Base-by-base conservation (phyloP, 1,140 invertebrate genomes). In the Pectinophora gossypiella region DNA sequence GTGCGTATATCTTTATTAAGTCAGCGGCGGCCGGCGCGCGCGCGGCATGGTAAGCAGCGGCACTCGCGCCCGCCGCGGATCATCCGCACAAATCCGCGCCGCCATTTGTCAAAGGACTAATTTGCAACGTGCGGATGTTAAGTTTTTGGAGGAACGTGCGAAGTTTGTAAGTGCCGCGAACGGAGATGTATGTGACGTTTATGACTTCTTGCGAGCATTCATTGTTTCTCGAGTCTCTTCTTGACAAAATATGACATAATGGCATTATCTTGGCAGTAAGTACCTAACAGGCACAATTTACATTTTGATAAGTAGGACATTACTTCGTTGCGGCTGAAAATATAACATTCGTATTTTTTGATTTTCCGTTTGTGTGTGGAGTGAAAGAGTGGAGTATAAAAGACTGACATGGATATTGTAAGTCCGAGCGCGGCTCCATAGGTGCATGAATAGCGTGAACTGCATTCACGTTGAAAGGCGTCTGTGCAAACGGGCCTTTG, bases 1-100 rank as follows among this genome's bases (percentile, higher is more conserved):
- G 36, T 18, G 36, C 36, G 36, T 40, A 40, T 18, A 40, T 40
- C 36, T 40, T 40, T 40, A 40, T 40, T 40, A 40, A 15, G 36
- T 12, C 36, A 18, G 9, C n/a, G 9, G n/a, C 1, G 27, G 2
- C n/a, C n/a, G 6, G 27, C 9, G 36, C 16, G 5, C 36, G 36
- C 3, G 36, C 36, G 36, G 36, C n/a, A 40, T 40, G 36, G 16
- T 15, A 40, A 40, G 36, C 7, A 18, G 13, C 5, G 1, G 2
- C 6, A 15, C 2, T 1, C 10, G 36, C 36, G 36, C 10, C 10
- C 13, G n/a, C 16, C 10, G 36, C n/a, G 6, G 36, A 32, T 32
- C 6, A 40, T 40, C 36, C 36, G 15, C n/a, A 18, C 36, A 40
- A 40, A 40, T 40, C 36, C 36, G 36, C 36, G n/a, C 36, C 2